Conservation (phyloP, 53 echinoderm and acorn worm genomes). For the Luidia sarsii region DNA sequence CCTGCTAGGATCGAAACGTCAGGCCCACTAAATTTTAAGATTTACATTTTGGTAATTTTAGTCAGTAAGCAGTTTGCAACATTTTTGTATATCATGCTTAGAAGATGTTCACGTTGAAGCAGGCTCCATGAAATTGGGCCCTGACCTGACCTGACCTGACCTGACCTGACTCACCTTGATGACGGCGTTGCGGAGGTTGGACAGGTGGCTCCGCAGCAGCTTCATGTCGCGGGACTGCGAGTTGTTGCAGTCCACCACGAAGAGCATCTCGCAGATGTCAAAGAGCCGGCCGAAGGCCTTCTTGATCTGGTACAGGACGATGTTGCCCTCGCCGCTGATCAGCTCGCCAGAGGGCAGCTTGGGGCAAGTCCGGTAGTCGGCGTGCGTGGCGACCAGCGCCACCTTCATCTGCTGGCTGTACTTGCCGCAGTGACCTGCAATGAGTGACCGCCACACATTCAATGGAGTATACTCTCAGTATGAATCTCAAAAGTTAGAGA, state of each 20-base stretch:
- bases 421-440: conserved; percentile 90
- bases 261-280: conserved; percentile 96
- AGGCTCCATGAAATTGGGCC: no score
- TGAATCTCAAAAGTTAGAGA: no score
- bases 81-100: no score
- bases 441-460: no score
- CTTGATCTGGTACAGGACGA: conserved; percentile 95
- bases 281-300: conserved; percentile 87
- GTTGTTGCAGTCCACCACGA: conserved; percentile 84
- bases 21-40: no score
- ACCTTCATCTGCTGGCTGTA: conserved; percentile 85
- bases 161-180: conserved; percentile 85
- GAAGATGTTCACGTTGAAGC: no score
- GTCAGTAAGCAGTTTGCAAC: no score
- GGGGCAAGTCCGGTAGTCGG: conserved; percentile 88
- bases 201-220: conserved; percentile 78
- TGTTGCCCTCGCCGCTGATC: conserved; percentile 96
- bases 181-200: conserved; percentile 78
- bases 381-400: conserved; percentile 90
- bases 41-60: no score
- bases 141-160: no score
- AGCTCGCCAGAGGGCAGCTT: conserved; percentile 85
- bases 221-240: conserved; percentile 90
- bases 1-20: no score
- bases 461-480: no score